Percentiles rank a stretch among this genome's conserved stretches.
phyloP scores from a whole-genome alignment of 2,888 invertebrate genomes.

The Lamproptera curius region DNA sequence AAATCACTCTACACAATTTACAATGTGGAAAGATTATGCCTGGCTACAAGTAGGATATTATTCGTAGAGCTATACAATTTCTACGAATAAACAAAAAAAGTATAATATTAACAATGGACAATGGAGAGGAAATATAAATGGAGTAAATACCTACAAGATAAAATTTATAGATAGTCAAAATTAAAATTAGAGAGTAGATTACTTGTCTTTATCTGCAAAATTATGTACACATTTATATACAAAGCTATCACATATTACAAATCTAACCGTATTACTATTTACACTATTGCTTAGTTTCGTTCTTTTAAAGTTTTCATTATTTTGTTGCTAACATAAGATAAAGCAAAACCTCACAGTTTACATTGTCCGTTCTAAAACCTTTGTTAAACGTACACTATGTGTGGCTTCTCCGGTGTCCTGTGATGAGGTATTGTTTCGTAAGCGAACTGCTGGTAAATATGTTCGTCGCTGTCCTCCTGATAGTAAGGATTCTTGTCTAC shows the following conservation, averaged over 20 bases:
- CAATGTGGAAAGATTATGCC: constrained; percentile 9
- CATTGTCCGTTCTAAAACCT: constrained; percentile 52
- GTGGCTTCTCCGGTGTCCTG: constrained; percentile 75
- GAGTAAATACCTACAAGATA: constrained; percentile 18
- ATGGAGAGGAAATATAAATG: constrained; percentile 20
- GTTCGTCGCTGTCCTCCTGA: constrained; percentile 71
- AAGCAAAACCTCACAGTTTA: constrained; percentile 35
- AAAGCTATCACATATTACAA: constrained; percentile 77
- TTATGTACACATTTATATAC: constrained; percentile 72
- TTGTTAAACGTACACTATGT: constrained; percentile 80
- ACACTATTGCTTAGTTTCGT: constrained; percentile 72
- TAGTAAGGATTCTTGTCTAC: constrained; percentile 71
- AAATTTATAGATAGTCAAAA: constrained; percentile 48
- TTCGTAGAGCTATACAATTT: constrained; percentile 11
- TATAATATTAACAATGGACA: constrained; percentile 16
- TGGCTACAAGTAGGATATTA: constrained; percentile 17
- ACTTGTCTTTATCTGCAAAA: constrained; percentile 58
- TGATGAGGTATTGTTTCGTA: constrained; percentile 75
- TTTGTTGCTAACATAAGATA: constrained; percentile 7
- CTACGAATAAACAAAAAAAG: constrained; percentile 17
- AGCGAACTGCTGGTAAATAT: constrained; percentile 74
- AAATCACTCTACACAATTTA: constrained; percentile 35
- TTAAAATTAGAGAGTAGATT: constrained; percentile 57
- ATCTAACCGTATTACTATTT: constrained; percentile 71
- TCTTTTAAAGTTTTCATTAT: constrained; percentile 48